phyloP scores from a whole-genome alignment of 2,797 vertebrate genomes.

The Neopelma chrysocephalum region DNA sequence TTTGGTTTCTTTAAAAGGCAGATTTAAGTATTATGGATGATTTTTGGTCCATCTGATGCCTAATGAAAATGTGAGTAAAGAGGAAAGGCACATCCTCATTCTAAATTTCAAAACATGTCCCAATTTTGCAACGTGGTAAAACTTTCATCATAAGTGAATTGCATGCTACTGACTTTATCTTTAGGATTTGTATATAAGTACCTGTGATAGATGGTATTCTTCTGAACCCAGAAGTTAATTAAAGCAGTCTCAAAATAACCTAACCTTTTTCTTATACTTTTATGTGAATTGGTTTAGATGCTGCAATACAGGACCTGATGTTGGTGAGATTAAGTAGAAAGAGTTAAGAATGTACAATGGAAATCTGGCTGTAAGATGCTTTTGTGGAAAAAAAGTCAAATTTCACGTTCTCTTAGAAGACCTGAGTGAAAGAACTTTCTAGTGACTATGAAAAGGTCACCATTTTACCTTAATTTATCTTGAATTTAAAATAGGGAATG shows the following conservation, averaged over 20 bases:
- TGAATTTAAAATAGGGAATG: slow-evolving; percentile 55
- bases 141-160: background rate
- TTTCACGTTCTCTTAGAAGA: background rate
- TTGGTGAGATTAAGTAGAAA: background rate
- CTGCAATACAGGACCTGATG: background rate
- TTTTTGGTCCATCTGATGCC: background rate
- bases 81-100: background rate
- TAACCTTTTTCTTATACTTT: background rate
- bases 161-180: background rate
- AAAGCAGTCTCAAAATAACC: background rate
- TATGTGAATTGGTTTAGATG: background rate
- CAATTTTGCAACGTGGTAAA: background rate
- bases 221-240: background rate
- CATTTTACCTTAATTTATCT: slow-evolving; percentile 3
- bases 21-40: background rate
- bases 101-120: background rate
- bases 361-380: background rate
- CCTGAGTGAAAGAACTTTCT: slow-evolving; percentile 10
- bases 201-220: background rate
- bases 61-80: background rate
- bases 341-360: background rate
- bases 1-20: background rate
- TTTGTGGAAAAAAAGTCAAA: background rate
- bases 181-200: background rate
- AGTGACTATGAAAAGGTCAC: background rate